Conservation (phyloP, 1,140 invertebrate species). For the Dreissena polymorpha region DNA sequence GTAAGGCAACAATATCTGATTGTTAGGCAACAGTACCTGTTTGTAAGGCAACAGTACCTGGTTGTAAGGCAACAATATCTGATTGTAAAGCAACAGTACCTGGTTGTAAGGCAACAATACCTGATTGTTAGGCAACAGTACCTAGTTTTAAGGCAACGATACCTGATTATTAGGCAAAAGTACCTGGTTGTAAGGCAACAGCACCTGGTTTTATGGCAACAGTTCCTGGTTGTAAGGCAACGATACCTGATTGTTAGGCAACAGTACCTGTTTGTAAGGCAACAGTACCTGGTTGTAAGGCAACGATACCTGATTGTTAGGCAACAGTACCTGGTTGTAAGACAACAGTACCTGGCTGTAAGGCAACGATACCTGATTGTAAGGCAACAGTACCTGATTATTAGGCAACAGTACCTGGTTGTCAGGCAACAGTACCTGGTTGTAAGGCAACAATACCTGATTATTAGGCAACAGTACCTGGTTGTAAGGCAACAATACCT, state of each 20-base stretch:
- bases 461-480: conserved; percentile 13
- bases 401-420: conserved; percentile 11
- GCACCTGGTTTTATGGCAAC: too few relatives aligned
- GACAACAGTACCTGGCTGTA: conserved; percentile 14
- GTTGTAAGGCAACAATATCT: conserved; percentile 7
- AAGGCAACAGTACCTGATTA: conserved; percentile 16
- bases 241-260: conserved; percentile 6
- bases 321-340: conserved; percentile 11
- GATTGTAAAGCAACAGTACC: too few relatives aligned
- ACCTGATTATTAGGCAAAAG: too few relatives aligned
- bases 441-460: too few relatives aligned
- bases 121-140: conserved; percentile 10
- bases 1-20: conserved; percentile 8
- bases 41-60: conserved; percentile 12
- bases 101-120: conserved; percentile 10
- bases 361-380: too few relatives aligned
- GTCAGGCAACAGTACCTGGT: conserved; percentile 12
- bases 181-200: conserved; percentile 15
- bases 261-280: conserved; percentile 12
- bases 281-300: conserved; percentile 11
- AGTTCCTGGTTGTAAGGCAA: conserved; percentile 11
- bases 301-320: conserved; percentile 6
- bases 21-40: conserved; percentile 1
- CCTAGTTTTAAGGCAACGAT: conserved; percentile 10
- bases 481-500: conserved; percentile 7